Percentiles rank a stretch among this genome's conserved stretches.
Conservation (phyloP, 2,113 vertebrate genomes). For the Thryonomys swinderianus region DNA sequence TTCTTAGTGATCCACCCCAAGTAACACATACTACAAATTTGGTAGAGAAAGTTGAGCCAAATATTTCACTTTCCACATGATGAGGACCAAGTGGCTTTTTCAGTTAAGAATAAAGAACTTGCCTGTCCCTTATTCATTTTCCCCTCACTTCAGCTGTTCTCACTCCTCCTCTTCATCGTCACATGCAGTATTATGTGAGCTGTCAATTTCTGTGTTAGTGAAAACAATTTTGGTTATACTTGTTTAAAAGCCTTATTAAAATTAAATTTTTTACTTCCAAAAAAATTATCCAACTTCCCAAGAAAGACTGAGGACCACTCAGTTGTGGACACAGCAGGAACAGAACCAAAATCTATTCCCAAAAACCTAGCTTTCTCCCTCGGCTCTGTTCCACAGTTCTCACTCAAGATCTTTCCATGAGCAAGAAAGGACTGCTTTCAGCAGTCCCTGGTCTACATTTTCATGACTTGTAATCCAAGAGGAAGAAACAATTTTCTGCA, state of each 20-base stretch:
- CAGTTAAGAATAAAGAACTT: background rate
- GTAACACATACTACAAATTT: background rate
- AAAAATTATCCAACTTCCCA: background rate
- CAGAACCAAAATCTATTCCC: background rate
- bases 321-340: background rate
- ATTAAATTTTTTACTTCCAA: background rate
- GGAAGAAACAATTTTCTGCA: constrained; percentile 30
- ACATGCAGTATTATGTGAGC: background rate
- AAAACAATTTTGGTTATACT: background rate
- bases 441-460: background rate
- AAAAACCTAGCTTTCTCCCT: background rate
- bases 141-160: background rate
- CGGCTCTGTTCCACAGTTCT: background rate
- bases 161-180: background rate
- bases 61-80: background rate
- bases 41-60: background rate
- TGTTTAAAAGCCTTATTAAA: background rate
- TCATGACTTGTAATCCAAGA: constrained; percentile 43
- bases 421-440: constrained; percentile 31
- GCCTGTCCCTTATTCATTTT: background rate
- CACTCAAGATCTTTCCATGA: background rate
- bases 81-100: background rate
- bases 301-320: background rate
- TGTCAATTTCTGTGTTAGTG: background rate
- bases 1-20: background rate